Evolutionary conservation across 23 tunicate species (phyloP).

Genomic region (Oikopleura vanhoeffeni): DNA sequence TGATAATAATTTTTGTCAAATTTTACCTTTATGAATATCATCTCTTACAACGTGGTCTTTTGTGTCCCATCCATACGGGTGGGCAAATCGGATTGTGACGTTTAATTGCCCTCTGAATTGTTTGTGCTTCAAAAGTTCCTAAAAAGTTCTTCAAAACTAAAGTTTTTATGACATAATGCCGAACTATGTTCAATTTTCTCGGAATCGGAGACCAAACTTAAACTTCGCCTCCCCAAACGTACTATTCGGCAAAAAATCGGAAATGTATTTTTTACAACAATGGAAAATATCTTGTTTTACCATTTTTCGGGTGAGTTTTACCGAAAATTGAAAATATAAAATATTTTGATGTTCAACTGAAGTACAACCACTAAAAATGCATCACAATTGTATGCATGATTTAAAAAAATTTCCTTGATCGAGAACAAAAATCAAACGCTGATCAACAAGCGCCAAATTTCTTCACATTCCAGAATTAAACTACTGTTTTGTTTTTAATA

Average conservation of each 20-base stretch:
- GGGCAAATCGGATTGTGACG: conserved; percentile 76
- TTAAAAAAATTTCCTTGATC: too few relatives aligned
- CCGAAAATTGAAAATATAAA: too few relatives aligned
- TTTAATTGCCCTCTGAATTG: conserved; percentile 73
- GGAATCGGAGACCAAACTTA: background rate
- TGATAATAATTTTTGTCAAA: background rate
- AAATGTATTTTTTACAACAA: too few relatives aligned
- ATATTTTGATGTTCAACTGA: too few relatives aligned
- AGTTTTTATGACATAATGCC: background rate
- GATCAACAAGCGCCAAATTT: too few relatives aligned
- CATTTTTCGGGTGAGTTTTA: too few relatives aligned
- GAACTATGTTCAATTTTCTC: background rate
- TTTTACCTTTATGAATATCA: conserved; percentile 31
- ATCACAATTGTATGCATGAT: too few relatives aligned
- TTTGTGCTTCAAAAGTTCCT: conserved; percentile 33
- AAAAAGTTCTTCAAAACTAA: too few relatives aligned
- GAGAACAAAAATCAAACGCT: too few relatives aligned
- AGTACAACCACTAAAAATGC: too few relatives aligned
- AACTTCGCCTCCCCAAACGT: background rate
- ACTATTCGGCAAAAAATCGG: background rate
- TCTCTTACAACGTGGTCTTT: conserved; percentile 41
- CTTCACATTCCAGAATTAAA: too few relatives aligned
- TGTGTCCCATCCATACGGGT: conserved; percentile 64
- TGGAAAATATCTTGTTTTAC: background rate
- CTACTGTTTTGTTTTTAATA: too few relatives aligned